phyloP scores from a whole-genome alignment of 1,140 invertebrate genomes.

The Drosophila ercepeae region DNA sequence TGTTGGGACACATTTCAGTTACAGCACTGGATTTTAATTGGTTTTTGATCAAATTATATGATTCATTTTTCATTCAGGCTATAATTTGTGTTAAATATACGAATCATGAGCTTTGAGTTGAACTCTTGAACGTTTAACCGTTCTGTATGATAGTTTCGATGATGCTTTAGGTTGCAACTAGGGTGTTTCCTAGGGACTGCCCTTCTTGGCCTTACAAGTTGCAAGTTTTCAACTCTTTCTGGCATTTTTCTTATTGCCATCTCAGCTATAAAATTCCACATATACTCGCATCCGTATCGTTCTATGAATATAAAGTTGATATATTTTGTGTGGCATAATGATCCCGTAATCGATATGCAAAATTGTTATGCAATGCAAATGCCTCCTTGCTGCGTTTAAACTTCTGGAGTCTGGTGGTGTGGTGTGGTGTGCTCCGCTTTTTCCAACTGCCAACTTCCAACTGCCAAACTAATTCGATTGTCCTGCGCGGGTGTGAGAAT shows the following conservation, averaged over 20 bases:
- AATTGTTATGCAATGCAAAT: slow-evolving; percentile 26
- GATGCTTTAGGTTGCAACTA: too few species aligned
- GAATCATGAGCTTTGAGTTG: background rate
- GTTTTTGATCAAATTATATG: background rate
- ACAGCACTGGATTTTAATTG: slow-evolving; percentile 2
- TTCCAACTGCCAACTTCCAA: slow-evolving; percentile 72
- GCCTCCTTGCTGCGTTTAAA: slow-evolving; percentile 1
- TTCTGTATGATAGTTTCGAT: too few species aligned
- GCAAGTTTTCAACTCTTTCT: background rate
- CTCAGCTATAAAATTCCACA: slow-evolving; percentile 4
- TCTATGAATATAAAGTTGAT: slow-evolving; percentile 53
- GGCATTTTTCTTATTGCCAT: background rate
- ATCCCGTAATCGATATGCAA: slow-evolving; percentile 55
- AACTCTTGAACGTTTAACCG: background rate
- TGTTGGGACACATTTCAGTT: slow-evolving; percentile 15
- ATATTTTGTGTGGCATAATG: slow-evolving; percentile 44
- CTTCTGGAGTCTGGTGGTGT: background rate
- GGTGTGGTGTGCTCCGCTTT: slow-evolving; percentile 19
- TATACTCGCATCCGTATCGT: background rate
- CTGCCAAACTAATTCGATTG: slow-evolving; percentile 81
- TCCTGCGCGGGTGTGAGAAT: slow-evolving; percentile 41
- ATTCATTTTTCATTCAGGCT: background rate
- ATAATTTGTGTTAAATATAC: background rate
- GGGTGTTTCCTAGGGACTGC: too few species aligned
- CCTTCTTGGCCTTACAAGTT: too few species aligned